These are phyloP conservation scores for Smutsia gigantea DNA, from an alignment of 2,797 vertebrate species.

Conservation along the genomic window DNA sequence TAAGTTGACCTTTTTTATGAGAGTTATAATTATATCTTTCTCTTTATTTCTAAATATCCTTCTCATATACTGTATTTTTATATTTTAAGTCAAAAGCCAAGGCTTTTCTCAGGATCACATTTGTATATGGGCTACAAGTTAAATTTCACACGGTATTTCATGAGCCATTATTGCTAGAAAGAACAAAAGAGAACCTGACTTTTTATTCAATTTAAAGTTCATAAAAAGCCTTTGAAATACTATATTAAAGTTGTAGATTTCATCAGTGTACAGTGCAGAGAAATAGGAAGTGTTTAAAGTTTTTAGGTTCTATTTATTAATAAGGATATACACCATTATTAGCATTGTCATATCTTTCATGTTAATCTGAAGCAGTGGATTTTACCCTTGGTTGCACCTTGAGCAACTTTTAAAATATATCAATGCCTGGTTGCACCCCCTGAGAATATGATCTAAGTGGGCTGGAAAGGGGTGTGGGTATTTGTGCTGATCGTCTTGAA, in stretches of 20 bases:
- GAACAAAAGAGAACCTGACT: background rate
- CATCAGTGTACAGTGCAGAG: background rate
- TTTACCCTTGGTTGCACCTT: background rate
- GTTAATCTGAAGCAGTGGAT: background rate
- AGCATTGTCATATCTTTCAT: background rate
- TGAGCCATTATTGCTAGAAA: background rate
- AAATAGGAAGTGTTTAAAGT: background rate
- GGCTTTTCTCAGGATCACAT: background rate
- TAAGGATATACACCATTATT: background rate
- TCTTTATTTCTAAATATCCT: constrained; percentile 29
- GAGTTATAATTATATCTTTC: background rate
- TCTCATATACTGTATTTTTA: background rate
- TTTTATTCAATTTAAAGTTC: constrained; percentile 2
- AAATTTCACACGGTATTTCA: background rate
- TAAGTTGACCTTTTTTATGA: background rate
- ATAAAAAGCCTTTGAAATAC: background rate
- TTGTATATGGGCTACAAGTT: background rate
- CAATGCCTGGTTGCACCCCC: background rate
- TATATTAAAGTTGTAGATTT: background rate
- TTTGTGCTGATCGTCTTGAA: background rate
- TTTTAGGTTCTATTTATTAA: background rate
- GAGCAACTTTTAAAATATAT: background rate
- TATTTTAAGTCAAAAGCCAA: background rate
- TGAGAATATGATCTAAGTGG: background rate
- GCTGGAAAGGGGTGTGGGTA: background rate